Evolutionary conservation across 2,797 vertebrate species (phyloP), one percentile per base, ranked within the genome.

Genomic region (Crax fasciolata): DNA sequence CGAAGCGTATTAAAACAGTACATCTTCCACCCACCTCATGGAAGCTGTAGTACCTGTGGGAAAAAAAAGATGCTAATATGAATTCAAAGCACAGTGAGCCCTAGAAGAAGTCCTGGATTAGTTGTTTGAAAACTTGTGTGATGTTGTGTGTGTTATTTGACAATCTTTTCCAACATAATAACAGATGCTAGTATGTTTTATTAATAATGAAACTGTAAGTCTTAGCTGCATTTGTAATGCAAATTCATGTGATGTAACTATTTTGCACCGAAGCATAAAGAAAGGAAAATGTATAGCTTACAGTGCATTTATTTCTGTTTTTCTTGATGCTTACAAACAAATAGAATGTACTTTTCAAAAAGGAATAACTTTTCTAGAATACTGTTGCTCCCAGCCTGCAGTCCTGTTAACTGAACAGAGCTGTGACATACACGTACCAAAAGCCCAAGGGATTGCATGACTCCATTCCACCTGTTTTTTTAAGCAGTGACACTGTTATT

Each of bases 381-480:
- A 13, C 12, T 49, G 18, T 85, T 90, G 14, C 32, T 91, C 6
- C 80, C 6, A 59, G 24, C 25, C 32, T 71, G 11, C 43, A 39
- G 55, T 66, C 19, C 16, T 68, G 1, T 54, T 43, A 58, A 17
- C 32, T 30, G 73, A 30, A 12, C 25, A 85, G 41, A 79, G 39
- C 30, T 89, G 25, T 73, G 66, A 39, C 30, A 43, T 23, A 5
- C 11, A 12, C 0, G 0, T 87, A 48, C 27, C 17, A 15, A 74
- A 79, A 79, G 11, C 43, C 38, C 44, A 59, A 49, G 44, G 27
- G 24, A 25, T 15, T 67, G 27, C 17, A 14, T 11, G 17, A 15
- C 85, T 27, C 23, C 11, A 30, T 84, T 46, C 32, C 66, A 11
- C 9, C 6, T 74, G 7, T 67, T 59, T 15, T 58, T 76, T 76